Percentiles rank a stretch among this genome's conserved stretches.
These are phyloP conservation scores for Galaxea fascicularis DNA, from an alignment of 92 coral and sea anemone species.

Conservation along the genomic window DNA sequence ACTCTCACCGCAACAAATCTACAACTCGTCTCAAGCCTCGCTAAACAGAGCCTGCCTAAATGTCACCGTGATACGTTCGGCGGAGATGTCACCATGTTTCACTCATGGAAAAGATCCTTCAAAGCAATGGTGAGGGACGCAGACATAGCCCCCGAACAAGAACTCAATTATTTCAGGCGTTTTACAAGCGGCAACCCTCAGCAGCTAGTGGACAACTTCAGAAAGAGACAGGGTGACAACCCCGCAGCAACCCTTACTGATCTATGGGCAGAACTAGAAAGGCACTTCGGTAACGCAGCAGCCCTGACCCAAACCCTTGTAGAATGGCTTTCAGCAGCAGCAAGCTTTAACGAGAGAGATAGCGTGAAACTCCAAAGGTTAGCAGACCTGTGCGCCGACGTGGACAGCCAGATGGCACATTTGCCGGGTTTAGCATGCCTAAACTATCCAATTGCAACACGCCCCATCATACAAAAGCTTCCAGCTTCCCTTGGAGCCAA, in stretches of 20 bases:
- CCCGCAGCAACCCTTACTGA: slow-evolving; percentile 36
- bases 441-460: slow-evolving; percentile 59
- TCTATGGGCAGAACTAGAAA: slow-evolving; percentile 1
- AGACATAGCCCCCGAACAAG: slow-evolving; percentile 40
- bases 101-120: slow-evolving; percentile 61
- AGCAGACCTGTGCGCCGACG: slow-evolving; percentile 60
- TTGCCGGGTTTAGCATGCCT: slow-evolving; percentile 66
- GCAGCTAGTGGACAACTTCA: slow-evolving; percentile 55
- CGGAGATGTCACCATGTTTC: slow-evolving; percentile 51
- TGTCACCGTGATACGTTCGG: slow-evolving; percentile 16
- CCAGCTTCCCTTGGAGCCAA: background rate
- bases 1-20: slow-evolving; percentile 10
- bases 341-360: slow-evolving; percentile 40
- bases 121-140: slow-evolving; percentile 58
- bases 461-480: slow-evolving; percentile 37
- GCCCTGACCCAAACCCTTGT: background rate
- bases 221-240: slow-evolving; percentile 49
- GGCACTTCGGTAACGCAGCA: slow-evolving; percentile 7
- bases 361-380: slow-evolving; percentile 39
- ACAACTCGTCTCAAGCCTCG: slow-evolving; percentile 24
- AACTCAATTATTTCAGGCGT: slow-evolving; percentile 42
- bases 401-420: slow-evolving; percentile 48
- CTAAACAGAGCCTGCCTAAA: slow-evolving; percentile 44
- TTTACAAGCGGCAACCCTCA: slow-evolving; percentile 57
- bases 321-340: background rate